Evolutionary conservation across 2,888 invertebrate genomes (phyloP).

Genomic region (Protonemura montana): DNA sequence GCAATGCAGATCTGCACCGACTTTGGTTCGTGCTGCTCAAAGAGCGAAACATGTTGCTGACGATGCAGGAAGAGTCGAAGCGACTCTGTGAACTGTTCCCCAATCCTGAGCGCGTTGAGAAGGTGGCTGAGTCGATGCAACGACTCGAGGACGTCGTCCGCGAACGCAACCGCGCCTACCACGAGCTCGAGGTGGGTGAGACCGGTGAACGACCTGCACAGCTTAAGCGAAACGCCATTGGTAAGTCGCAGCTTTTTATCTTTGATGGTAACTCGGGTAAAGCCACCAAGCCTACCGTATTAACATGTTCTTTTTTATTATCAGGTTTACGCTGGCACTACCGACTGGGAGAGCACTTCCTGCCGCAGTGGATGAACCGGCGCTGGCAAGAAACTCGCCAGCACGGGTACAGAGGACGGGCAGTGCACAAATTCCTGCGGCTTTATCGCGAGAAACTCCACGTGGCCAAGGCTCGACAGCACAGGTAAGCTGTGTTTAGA

Average conservation of each 20-base stretch:
- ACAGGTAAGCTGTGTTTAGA: conserved; percentile 60
- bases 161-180: conserved; percentile 92
- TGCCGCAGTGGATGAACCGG: conserved; percentile 73
- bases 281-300: too few relatives aligned
- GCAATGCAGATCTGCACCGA: conserved; percentile 94
- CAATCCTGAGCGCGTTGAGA: conserved; percentile 91
- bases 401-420: conserved; percentile 65
- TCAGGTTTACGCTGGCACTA: conserved; percentile 57
- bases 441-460: conserved; percentile 72
- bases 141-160: conserved; percentile 89
- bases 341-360: conserved; percentile 66
- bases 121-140: conserved; percentile 92
- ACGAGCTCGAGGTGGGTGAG: conserved; percentile 87
- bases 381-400: conserved; percentile 69
- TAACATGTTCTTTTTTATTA: too few relatives aligned
- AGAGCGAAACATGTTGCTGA: conserved; percentile 95
- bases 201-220: conserved; percentile 78
- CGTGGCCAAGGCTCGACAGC: conserved; percentile 65
- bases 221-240: conserved; percentile 67
- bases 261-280: too few relatives aligned
- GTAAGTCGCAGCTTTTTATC: too few relatives aligned
- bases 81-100: conserved; percentile 76
- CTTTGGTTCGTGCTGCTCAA: conserved; percentile 93
- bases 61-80: conserved; percentile 89
- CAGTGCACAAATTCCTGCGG: conserved; percentile 69